Evolutionary conservation across 2,888 invertebrate species (phyloP), one percentile per base, ranked within the genome.

Genomic region (Chrysotoxum bicinctum): DNA sequence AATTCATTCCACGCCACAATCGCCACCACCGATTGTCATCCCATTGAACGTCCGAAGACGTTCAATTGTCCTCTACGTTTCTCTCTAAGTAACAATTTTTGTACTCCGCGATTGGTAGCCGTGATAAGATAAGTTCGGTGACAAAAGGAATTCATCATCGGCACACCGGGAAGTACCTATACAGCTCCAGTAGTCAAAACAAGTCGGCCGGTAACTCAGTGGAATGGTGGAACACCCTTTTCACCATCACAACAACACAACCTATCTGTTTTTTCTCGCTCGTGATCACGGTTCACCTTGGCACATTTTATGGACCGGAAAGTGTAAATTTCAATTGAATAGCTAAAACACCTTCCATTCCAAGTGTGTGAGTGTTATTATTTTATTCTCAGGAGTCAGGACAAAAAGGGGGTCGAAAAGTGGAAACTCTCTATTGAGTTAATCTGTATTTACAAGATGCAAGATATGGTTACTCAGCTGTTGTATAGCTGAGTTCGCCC

Each of bases 261-360:
- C 68, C 32, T 77, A 73, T 58, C 19, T 21, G 32, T 75, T 58
- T 81, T 54, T 60, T 58, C 69, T 50, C 73, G 19, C 56, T 77
- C 48, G 76, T 77, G 85, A 77, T 81, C 85, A 85, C 81, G 69
- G 70, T 70, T 86, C 86, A 86, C 86, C 86, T 86, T 86, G 86
- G 86, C 86, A 86, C 86, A 86, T 86, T 86, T 86, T 78, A 86
- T 82, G 77, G 78, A 86, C 86, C 86, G 86, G 86, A 86, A 82
- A 86, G 86, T 86, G 86, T 82, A 74, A 86, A 78, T 78, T 82
- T 86, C 86, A 82, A 86, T 86, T 76, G 77, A 77, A 76, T 81
- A 69, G 56, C 69, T 60, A 58, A 66, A 50, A 79, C 79, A 74
- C 69, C 79, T 70, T 70, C 54, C 45, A 40, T 70, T 70, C 54